Base-by-base conservation (phyloP, 2,888 invertebrate genomes). In the Drosophila colorata region DNA sequence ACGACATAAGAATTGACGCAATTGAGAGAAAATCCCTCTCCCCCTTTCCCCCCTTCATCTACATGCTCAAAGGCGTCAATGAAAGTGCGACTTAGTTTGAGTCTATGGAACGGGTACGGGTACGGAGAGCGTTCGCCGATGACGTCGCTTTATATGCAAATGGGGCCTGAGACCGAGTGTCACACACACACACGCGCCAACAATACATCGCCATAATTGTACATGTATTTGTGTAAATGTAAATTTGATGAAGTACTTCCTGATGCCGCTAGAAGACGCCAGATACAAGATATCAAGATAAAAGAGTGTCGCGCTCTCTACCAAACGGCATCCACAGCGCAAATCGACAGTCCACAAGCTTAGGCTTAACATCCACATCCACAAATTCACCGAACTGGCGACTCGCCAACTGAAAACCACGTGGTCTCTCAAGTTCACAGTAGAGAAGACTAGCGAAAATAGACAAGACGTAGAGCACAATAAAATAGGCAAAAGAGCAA, bases 371-470 rank as follows among this genome's bases (percentile, higher is more conserved):
- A 70, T 87, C 44, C 46, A 58, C 60, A 60, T 31, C 14, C 53
- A 56, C 51, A 67, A 18, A 57, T 25, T 33, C 33, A 37, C 31
- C 35, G 28, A 51, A 25, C 59, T 73, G 65, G 74, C 78, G 63
- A 51, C 25, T 67, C 40, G 65, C 65, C 65, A 72, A 38, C 43
- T 63, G 43, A 69, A 79, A 89, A 89, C 80, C 89, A 89, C 89
- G 89, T 89, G 89, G 88, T 90, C 82, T 80, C 74, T 80, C 79
- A 79, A 84, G 82, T 84, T 88, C 88, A 82, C 49, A 58, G 60
- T 70, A 61, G 49, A 56, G 56, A 64, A 76, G 74, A 80, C 66
- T 67, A 65, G 80, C 72, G 64, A 67, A 81, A 79, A 86, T 78
- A 78, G 78, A 70, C 69, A 85, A 85, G 51, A 44, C 81, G 47